These are phyloP conservation scores for Helarctos malayanus DNA, from an alignment of 2,797 vertebrate species.

Conservation along the genomic window DNA sequence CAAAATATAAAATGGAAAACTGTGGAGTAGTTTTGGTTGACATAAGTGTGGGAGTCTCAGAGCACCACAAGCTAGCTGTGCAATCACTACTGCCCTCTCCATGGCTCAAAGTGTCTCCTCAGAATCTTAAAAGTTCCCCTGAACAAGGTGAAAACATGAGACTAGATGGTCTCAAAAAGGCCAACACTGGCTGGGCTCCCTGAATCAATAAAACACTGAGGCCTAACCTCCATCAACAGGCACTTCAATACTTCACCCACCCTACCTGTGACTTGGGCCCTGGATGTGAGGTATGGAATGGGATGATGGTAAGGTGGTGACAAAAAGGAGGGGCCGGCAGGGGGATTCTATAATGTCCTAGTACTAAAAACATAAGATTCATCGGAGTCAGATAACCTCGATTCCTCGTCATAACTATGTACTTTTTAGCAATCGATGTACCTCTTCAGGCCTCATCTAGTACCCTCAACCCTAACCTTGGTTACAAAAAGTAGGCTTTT, in stretches of 20 bases:
- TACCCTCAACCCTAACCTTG: background rate
- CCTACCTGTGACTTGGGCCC: background rate
- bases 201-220: background rate
- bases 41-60: background rate
- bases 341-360: background rate
- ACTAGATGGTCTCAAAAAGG: background rate
- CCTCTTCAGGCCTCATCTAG: background rate
- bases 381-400: background rate
- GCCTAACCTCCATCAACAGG: background rate
- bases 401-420: background rate
- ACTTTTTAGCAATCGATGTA: conserved; percentile 3
- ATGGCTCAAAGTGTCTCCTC: background rate
- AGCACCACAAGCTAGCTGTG: background rate
- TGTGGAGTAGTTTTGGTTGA: background rate
- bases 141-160: conserved; percentile 13
- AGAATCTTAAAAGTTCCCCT: background rate
- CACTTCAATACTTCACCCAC: background rate
- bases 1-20: conserved; percentile 19
- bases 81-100: background rate
- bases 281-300: background rate
- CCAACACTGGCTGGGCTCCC: background rate
- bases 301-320: background rate
- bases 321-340: fast-evolving
- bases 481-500: conserved; percentile 37
- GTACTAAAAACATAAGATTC: background rate